Percentiles rank a stretch among this genome's conserved stretches.
Conservation (phyloP, 1,140 invertebrate species). For the Aradophagus sp. region DNA sequence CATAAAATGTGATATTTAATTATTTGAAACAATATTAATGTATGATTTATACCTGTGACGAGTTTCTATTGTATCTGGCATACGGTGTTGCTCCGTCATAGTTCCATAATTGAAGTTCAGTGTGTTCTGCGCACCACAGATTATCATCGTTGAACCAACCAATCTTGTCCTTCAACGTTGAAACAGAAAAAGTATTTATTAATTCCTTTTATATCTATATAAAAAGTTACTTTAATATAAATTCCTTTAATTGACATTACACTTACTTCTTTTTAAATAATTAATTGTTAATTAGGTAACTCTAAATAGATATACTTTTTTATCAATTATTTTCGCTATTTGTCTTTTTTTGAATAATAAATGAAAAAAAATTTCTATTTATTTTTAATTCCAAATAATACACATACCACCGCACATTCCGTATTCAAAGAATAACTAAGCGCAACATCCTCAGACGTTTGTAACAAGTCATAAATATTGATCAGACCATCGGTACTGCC, state of each 20-base stretch:
- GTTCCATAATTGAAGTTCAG: conserved; percentile 83
- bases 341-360: too few relatives aligned
- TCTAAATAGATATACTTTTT: too few relatives aligned
- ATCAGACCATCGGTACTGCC: conserved; percentile 90
- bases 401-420: conserved; percentile 84
- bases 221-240: too few relatives aligned
- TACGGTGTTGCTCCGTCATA: conserved; percentile 78
- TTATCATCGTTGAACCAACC: conserved; percentile 72
- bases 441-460: conserved; percentile 87
- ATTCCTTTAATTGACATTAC: too few relatives aligned
- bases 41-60: conserved; percentile 56
- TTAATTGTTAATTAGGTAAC: too few relatives aligned
- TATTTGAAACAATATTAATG: too few relatives aligned
- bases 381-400: conserved; percentile 11
- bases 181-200: too few relatives aligned
- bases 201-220: too few relatives aligned
- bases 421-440: conserved; percentile 87
- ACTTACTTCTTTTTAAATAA: too few relatives aligned
- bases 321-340: too few relatives aligned
- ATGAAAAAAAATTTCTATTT: too few relatives aligned
- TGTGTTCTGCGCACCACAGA: conserved; percentile 82
- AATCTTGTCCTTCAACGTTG: conserved; percentile 65
- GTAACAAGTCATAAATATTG: conserved; percentile 87
- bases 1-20: too few relatives aligned
- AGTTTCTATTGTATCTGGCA: conserved; percentile 76